Conservation (phyloP, 2,113 vertebrate genomes). For the Gobius niger region DNA sequence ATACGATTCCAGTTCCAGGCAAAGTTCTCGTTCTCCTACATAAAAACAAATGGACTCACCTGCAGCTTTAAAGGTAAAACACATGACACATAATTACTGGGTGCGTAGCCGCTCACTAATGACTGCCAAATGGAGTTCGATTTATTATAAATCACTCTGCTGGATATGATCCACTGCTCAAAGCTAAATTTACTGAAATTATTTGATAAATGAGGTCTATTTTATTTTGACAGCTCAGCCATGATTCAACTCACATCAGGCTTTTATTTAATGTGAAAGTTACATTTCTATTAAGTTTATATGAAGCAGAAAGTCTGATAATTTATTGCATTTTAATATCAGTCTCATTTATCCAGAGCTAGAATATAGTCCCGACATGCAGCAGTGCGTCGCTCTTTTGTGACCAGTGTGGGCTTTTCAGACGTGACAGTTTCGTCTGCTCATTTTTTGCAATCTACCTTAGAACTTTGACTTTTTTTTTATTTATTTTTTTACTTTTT, state of each 20-base stretch:
- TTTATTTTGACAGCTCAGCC: slow-evolving; percentile 67
- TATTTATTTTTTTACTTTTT: too few species aligned
- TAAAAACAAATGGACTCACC: neutral
- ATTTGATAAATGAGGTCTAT: slow-evolving; percentile 68
- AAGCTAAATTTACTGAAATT: slow-evolving; percentile 28
- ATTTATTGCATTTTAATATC: neutral
- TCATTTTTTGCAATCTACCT: too few species aligned
- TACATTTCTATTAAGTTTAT: neutral
- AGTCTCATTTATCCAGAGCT: neutral
- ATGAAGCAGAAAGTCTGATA: neutral
- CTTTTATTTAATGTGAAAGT: neutral
- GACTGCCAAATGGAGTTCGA: slow-evolving; percentile 19
- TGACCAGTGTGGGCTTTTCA: too few species aligned
- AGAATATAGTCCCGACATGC: neutral
- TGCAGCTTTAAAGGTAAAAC: neutral
- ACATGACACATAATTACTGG: slow-evolving; percentile 1
- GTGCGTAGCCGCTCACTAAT: neutral
- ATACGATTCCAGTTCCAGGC: too few species aligned
- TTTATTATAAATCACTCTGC: slow-evolving; percentile 36
- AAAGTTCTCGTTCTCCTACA: too few species aligned
- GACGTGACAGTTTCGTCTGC: too few species aligned
- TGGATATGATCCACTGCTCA: slow-evolving; percentile 27
- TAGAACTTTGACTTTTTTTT: too few species aligned
- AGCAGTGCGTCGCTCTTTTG: neutral
- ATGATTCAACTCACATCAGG: slow-evolving; percentile 13